Percentiles rank a stretch among this genome's conserved stretches.
These are phyloP conservation scores for Chunga burmeisteri DNA, from an alignment of 2,113 vertebrate genomes.

Conservation along the genomic window DNA sequence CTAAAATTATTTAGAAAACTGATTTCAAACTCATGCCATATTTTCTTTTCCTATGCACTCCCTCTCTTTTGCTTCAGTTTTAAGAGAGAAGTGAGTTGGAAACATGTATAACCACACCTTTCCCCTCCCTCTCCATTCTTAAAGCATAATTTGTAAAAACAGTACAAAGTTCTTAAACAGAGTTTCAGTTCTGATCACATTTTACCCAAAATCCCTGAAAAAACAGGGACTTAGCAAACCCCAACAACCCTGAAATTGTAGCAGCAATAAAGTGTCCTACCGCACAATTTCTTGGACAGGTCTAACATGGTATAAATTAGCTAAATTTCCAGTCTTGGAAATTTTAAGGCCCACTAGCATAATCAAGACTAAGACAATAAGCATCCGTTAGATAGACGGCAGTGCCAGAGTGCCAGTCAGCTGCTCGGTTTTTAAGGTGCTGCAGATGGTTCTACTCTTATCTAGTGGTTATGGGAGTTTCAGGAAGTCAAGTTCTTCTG, in stretches of 20 bases:
- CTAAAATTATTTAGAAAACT: not conserved
- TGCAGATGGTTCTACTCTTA: not conserved
- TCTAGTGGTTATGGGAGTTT: not conserved
- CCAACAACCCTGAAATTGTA: not conserved
- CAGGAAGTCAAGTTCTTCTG: not conserved
- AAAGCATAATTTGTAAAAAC: not conserved
- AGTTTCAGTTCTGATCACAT: not conserved
- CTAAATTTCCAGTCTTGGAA: not conserved
- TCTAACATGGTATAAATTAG: not conserved
- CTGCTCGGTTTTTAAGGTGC: not conserved
- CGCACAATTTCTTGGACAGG: not conserved
- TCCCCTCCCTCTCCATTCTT: not conserved
- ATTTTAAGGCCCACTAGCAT: not conserved
- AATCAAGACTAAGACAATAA: not conserved
- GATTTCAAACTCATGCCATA: rapidly evolving
- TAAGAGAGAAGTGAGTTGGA: not conserved
- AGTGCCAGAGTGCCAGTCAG: not conserved
- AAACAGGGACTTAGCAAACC: not conserved
- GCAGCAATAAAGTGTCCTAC: not conserved
- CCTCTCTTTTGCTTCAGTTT: not conserved
- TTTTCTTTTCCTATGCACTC: not conserved
- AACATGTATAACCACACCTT: not conserved
- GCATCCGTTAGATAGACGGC: rapidly evolving
- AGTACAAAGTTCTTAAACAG: not conserved
- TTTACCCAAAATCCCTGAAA: not conserved